Evolutionary conservation across 2,113 vertebrate genomes (phyloP).

Genomic region (Bos taurus): DNA sequence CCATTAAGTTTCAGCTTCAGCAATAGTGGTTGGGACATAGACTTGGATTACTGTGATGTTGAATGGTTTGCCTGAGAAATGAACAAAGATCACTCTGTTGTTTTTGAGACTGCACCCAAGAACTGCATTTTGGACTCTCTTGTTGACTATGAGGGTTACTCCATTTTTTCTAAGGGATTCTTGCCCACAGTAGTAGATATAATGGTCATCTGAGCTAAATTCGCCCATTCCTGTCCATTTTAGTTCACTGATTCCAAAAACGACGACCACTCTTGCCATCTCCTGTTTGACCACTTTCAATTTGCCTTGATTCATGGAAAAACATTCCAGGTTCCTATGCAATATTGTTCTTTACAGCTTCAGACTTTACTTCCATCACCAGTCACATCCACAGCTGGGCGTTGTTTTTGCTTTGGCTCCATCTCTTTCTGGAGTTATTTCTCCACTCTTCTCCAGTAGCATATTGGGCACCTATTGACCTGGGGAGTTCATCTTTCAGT

Average conservation of each 20-base stretch:
- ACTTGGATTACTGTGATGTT: not conserved
- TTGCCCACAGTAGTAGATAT: not conserved
- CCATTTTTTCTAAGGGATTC: not conserved
- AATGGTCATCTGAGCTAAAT: not conserved
- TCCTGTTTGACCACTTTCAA: not conserved
- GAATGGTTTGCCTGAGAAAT: not conserved
- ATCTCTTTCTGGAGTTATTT: not conserved
- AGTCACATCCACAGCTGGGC: not conserved
- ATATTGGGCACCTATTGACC: not conserved
- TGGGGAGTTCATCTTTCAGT: not conserved
- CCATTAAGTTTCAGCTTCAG: not conserved
- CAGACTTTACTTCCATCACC: not conserved
- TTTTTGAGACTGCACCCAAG: not conserved
- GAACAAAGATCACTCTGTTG: not conserved
- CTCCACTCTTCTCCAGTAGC: not conserved
- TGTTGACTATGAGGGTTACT: not conserved
- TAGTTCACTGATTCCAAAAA: not conserved
- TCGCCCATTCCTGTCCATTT: accelerated
- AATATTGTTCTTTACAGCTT: not conserved
- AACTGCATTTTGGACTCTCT: not conserved
- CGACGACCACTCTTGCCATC: accelerated
- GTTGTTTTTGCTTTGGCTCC: not conserved
- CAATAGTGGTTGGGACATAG: not conserved
- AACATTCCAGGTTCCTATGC: not conserved
- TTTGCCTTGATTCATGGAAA: not conserved